Evolutionary conservation across 2,113 vertebrate species (phyloP).

Genomic region (Columbina picui): DNA sequence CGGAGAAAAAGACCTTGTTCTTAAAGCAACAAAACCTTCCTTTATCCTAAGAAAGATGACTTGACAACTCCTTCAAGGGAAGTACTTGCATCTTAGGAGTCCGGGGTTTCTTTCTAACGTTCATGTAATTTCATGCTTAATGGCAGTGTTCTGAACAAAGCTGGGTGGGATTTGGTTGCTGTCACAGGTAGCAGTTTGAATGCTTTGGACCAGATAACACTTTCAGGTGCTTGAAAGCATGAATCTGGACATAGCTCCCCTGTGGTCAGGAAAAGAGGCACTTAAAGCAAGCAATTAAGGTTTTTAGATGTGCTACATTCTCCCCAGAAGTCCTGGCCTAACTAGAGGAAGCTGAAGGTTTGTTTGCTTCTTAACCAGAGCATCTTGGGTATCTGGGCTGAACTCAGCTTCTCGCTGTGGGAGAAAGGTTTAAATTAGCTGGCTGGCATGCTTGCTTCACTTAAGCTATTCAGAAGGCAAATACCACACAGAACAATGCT

Average conservation of each 20-base stretch:
- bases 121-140: background rate
- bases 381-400: background rate
- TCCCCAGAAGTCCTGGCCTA: background rate
- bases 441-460: background rate
- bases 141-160: background rate
- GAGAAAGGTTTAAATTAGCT: background rate
- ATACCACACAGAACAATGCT: background rate
- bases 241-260: background rate
- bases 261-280: background rate
- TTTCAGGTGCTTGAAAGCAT: background rate
- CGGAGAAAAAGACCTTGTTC: conserved; percentile 21
- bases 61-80: background rate
- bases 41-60: background rate
- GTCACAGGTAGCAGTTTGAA: background rate
- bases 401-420: background rate
- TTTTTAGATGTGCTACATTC: background rate
- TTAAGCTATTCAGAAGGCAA: background rate
- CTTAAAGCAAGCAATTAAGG: background rate
- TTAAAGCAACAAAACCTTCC: background rate
- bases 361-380: background rate
- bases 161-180: background rate
- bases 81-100: background rate
- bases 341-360: background rate
- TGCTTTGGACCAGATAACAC: background rate
- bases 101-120: background rate